phyloP scores from a whole-genome alignment of 2,888 invertebrate species.

The Belgica antarctica region DNA sequence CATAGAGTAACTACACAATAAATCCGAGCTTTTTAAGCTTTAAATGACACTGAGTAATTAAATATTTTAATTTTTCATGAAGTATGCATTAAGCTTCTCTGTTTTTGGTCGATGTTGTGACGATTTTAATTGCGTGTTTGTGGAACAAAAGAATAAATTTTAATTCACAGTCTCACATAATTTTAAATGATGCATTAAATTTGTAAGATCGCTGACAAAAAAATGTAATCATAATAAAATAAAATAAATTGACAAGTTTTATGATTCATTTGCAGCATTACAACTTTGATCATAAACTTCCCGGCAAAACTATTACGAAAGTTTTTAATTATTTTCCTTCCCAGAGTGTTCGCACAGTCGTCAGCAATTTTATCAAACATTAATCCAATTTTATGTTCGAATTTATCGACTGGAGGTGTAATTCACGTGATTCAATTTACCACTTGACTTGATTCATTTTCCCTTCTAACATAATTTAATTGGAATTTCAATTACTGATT shows the following conservation, averaged over 20 bases:
- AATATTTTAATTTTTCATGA: neutral
- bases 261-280: neutral
- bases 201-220: neutral
- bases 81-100: neutral
- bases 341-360: neutral
- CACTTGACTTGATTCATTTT: constrained; percentile 2
- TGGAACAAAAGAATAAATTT: constrained; percentile 5
- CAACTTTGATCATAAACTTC: no score
- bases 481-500: neutral
- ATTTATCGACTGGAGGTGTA: neutral
- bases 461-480: neutral
- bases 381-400: constrained; percentile 7
- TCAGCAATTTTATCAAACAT: neutral
- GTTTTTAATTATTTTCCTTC: no score
- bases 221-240: neutral
- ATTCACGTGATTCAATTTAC: neutral
- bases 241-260: neutral
- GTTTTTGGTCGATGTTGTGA: neutral
- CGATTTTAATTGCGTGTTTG: constrained; percentile 6
- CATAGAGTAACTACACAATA: neutral
- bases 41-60: constrained; percentile 21
- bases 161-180: neutral
- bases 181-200: neutral
- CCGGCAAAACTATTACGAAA: no score
- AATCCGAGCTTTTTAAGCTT: neutral